Percentiles rank a stretch among this genome's conserved stretches.
Evolutionary conservation across 1,140 invertebrate genomes (phyloP).

Genomic region (silkworm (Bombyx mori)): DNA sequence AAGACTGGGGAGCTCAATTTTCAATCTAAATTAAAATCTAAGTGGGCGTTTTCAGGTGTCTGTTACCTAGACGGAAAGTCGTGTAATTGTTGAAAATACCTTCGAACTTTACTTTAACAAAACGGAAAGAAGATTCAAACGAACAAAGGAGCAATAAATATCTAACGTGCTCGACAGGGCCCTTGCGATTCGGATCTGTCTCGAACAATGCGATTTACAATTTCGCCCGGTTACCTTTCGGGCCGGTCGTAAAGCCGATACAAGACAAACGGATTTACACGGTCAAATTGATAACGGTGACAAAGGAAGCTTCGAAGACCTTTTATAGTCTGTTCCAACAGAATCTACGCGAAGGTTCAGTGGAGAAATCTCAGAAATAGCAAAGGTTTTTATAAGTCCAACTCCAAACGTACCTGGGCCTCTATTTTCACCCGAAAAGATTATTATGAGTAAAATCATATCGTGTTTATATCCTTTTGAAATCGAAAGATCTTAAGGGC

Average conservation of each 20-base stretch:
- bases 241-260: slow-evolving; percentile 13
- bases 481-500: too few relatives aligned
- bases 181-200: slow-evolving; percentile 3
- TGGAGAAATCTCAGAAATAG: too few relatives aligned
- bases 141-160: slow-evolving; percentile 2
- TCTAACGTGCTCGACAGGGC: slow-evolving; percentile 3
- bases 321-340: too few relatives aligned
- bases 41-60: neutral
- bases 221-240: slow-evolving; percentile 4
- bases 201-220: slow-evolving; percentile 9
- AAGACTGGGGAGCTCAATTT: slow-evolving; percentile 2
- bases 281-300: slow-evolving; percentile 29
- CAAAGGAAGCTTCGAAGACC: slow-evolving; percentile 18
- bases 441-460: neutral
- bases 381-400: too few relatives aligned
- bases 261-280: slow-evolving; percentile 32
- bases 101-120: neutral
- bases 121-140: neutral
- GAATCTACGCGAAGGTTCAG: too few relatives aligned
- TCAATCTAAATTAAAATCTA: slow-evolving; percentile 7
- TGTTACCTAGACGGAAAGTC: neutral
- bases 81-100: slow-evolving; percentile 2
- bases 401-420: too few relatives aligned
- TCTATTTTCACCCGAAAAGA: neutral
- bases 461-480: too few relatives aligned